phyloP scores from a whole-genome alignment of 2,797 vertebrate species.

The Rhadinocentrus ornatus region DNA sequence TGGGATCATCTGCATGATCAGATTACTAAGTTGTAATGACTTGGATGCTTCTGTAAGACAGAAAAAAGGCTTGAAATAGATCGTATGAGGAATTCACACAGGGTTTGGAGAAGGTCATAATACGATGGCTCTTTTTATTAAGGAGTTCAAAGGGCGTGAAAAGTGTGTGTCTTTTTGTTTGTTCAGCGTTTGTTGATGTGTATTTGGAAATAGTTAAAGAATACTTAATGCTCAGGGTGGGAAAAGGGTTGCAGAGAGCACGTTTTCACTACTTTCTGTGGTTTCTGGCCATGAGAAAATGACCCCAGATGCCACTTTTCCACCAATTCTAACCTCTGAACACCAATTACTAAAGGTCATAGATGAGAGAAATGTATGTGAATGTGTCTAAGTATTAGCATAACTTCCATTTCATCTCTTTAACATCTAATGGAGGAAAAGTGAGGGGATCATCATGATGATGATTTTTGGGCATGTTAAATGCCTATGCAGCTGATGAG shows the following conservation, averaged over 20 bases:
- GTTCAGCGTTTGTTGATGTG: not conserved
- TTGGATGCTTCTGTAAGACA: not conserved
- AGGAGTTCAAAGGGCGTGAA: too few relatives aligned
- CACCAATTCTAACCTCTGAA: slow-evolving; percentile 9
- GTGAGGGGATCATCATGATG: not conserved
- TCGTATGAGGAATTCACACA: not conserved
- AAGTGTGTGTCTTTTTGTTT: not conserved
- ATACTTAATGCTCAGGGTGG: not conserved
- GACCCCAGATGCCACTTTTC: slow-evolving; percentile 2
- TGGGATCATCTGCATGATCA: slow-evolving; percentile 16
- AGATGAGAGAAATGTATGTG: not conserved
- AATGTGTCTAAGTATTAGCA: not conserved
- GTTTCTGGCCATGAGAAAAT: not conserved
- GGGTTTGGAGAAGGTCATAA: slow-evolving; percentile 4
- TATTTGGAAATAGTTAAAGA: not conserved
- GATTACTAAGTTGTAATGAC: slow-evolving; percentile 1
- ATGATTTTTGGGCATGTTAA: too few relatives aligned
- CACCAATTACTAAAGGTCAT: slow-evolving; percentile 23
- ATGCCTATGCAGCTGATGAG: not conserved
- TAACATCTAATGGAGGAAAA: not conserved
- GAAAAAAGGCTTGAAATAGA: slow-evolving; percentile 17
- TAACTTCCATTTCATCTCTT: not conserved
- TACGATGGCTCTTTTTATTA: not conserved
- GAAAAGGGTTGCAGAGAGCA: too few relatives aligned
- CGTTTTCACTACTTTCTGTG: not conserved